Base-by-base conservation (phyloP, 2,797 vertebrate species). In the Channallabes apus region DNA sequence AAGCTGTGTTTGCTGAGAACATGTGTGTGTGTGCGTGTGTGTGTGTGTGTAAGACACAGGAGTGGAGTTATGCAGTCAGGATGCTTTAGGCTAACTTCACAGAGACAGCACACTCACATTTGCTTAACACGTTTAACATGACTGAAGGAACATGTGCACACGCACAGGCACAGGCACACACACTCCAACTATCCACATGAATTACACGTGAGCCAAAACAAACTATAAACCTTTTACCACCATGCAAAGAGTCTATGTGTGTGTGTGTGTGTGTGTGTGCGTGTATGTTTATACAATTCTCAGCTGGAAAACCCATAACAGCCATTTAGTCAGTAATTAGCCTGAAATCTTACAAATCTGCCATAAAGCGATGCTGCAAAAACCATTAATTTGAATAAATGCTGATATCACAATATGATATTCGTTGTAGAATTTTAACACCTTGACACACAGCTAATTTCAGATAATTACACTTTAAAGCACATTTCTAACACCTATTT, bases 201-300 rank as follows among this genome's bases (percentile, higher is more conserved):
- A 27, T 54, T 6, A 75, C 35, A 51, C 80, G 82, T 56, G 80
- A 51, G 85, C 87, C 83, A 86, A 88, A 84, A 89, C 84, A 89
- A 88, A 87, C 87, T 84, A 84, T 89, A 89, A 89, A 84, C n/a
- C 46, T 88, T 86, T 86, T 86, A 87, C 56, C 69, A 72, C 41
- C 84, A 79, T 62, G 32, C 6, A 1, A 14, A 61, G 29, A 0
- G 1, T 58, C 17, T 76, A 4, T 3, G 29, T 2, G 38, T 67
- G 62, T 81, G 41, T 82, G 58, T 83, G 27, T 67, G 6, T 41
- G 38, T 41, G 6, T 41, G 38, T 8, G 41, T 46, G 41, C 8
- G 41, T 46, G 41, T 71, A n/a, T 84, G 32, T 69, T 46, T 27
- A 68, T 65, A 46, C 67, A 83, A 2, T 61, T 77, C 54, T 46